phyloP scores from a whole-genome alignment of 1,140 invertebrate species.

The Globodera ellingtonae region DNA sequence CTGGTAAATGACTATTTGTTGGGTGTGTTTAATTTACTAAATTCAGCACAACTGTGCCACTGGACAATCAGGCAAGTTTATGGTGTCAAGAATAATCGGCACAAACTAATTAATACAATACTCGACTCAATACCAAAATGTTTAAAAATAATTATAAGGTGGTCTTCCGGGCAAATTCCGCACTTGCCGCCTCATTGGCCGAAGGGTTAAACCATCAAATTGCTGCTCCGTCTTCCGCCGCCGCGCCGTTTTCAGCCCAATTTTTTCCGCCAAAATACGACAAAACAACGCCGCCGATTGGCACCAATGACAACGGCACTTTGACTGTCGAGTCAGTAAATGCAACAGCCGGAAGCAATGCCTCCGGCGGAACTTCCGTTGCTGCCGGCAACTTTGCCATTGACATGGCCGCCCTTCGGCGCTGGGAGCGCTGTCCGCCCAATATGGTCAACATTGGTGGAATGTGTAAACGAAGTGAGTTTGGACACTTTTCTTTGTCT shows the following conservation, averaged over 20 bases:
- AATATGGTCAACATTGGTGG: constrained; percentile 55
- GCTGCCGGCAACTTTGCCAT: not conserved
- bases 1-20: constrained; percentile 12
- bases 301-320: not conserved
- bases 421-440: constrained; percentile 38
- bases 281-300: not conserved
- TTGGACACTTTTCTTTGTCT: not conserved
- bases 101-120: too few species aligned
- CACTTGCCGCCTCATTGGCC: not conserved
- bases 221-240: too few species aligned
- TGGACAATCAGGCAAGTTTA: constrained; percentile 39
- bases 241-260: constrained; percentile 7
- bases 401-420: not conserved
- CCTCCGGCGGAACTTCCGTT: too few species aligned
- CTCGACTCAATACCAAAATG: too few species aligned
- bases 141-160: constrained; percentile 3
- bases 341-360: not conserved
- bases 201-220: not conserved
- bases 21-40: not conserved
- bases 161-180: constrained; percentile 42
- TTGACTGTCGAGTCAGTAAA: constrained; percentile 5
- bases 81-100: too few species aligned
- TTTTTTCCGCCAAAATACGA: constrained; percentile 6
- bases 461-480: constrained; percentile 60
- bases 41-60: constrained; percentile 38